phyloP scores from a whole-genome alignment of 37 sponge, comb jelly and placozoan species.

The Chondrilla cf. caribensis region DNA sequence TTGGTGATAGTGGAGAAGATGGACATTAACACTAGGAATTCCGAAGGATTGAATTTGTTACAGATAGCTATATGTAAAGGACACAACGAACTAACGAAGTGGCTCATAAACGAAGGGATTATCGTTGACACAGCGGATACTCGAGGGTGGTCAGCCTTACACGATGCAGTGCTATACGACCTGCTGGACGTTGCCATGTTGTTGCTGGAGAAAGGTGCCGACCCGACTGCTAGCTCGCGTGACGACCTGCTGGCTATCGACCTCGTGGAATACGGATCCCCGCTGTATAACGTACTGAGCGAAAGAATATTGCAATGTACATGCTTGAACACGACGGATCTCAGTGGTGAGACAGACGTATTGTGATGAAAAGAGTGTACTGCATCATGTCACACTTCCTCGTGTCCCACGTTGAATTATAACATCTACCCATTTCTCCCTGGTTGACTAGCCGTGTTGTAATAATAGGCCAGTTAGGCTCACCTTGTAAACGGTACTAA shows the following conservation, averaged over 20 bases:
- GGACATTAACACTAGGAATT: constrained; percentile 44
- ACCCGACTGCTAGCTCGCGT: constrained; percentile 6
- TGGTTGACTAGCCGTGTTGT: too few relatives aligned
- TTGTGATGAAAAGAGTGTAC: too few relatives aligned
- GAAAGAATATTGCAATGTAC: neutral
- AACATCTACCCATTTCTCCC: too few relatives aligned
- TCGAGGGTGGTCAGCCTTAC: constrained; percentile 61
- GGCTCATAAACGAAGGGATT: constrained; percentile 55
- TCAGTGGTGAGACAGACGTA: too few relatives aligned
- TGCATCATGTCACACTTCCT: too few relatives aligned
- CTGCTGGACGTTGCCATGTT: constrained; percentile 23
- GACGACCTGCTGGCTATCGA: constrained; percentile 56
- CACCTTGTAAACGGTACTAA: too few relatives aligned
- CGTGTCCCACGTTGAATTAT: too few relatives aligned
- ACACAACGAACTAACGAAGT: constrained; percentile 46
- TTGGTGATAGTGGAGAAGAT: constrained; percentile 37
- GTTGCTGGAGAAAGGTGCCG: constrained; percentile 49
- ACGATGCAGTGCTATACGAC: constrained; percentile 65
- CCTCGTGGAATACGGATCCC: constrained; percentile 37
- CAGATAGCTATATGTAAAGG: constrained; percentile 59
- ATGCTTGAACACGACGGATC: too few relatives aligned
- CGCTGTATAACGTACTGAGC: neutral
- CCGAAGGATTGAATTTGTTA: constrained; percentile 36
- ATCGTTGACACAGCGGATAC: constrained; percentile 42
- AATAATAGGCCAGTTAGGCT: too few relatives aligned